Percentiles rank a stretch among this genome's conserved stretches.
Conservation (phyloP, 2,113 vertebrate species). For the Dendropsophus ebraccatus region DNA sequence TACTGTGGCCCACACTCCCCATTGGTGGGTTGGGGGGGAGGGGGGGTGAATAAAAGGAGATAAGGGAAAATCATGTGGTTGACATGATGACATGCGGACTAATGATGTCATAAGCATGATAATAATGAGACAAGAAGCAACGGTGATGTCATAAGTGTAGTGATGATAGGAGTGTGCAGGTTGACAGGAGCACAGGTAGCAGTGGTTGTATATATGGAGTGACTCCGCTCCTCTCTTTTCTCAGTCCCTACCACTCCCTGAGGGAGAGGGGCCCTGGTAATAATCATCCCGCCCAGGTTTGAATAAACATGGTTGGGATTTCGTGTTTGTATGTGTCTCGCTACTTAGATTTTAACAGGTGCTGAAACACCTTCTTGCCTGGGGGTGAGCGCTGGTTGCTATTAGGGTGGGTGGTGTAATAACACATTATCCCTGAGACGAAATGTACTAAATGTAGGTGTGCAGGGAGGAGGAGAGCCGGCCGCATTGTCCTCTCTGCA, state of each 20-base stretch:
- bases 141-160: too few relatives aligned
- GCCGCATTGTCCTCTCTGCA: slow-evolving; percentile 38
- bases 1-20: too few relatives aligned
- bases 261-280: not conserved
- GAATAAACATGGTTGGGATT: slow-evolving; percentile 37
- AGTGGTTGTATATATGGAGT: not conserved
- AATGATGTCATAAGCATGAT: too few relatives aligned
- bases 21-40: too few relatives aligned
- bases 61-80: too few relatives aligned
- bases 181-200: too few relatives aligned
- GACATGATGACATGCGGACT: too few relatives aligned
- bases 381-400: slow-evolving; percentile 59
- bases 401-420: slow-evolving; percentile 64
- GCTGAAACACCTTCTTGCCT: slow-evolving; percentile 61
- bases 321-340: slow-evolving; percentile 44
- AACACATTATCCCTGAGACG: slow-evolving; percentile 64
- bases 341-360: not conserved
- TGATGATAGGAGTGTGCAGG: too few relatives aligned
- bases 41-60: too few relatives aligned
- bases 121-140: too few relatives aligned
- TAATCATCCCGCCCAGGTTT: not conserved
- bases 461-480: slow-evolving; percentile 19
- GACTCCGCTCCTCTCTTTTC: not conserved
- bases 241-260: slow-evolving; percentile 1
- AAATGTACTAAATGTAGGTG: slow-evolving; percentile 61